Percentiles rank a stretch among this genome's conserved stretches.
Conservation (phyloP, 1,140 invertebrate species). For the Adoxophyes honmai region DNA sequence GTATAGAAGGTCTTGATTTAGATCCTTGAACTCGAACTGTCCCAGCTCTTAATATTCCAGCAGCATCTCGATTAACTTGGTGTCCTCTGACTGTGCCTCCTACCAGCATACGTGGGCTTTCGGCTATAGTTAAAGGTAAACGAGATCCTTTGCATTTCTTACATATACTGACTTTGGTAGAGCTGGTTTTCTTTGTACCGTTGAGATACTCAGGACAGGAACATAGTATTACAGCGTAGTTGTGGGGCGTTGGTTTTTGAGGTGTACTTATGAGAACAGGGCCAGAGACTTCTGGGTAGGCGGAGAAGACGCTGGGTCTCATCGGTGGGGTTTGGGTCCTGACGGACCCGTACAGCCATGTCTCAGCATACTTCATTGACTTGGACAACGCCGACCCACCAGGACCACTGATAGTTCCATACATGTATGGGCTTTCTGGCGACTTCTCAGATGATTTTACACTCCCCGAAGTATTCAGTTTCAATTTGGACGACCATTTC, state of each 20-base stretch:
- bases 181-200: conserved; percentile 82
- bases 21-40: conserved; percentile 79
- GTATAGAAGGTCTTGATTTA: conserved; percentile 80
- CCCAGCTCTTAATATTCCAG: conserved; percentile 75
- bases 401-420: conserved; percentile 68
- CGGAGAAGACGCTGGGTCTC: conserved; percentile 70
- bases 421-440: conserved; percentile 66
- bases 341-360: conserved; percentile 88
- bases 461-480: conserved; percentile 65
- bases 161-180: conserved; percentile 84
- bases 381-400: conserved; percentile 82
- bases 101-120: conserved; percentile 73
- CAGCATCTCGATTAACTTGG: conserved; percentile 54
- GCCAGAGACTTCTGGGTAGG: conserved; percentile 77
- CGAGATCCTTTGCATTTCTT: conserved; percentile 89
- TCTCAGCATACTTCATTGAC: conserved; percentile 90
- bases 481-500: conserved; percentile 72
- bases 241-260: conserved; percentile 74
- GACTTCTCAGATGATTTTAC: conserved; percentile 67
- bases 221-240: conserved; percentile 84
- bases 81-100: conserved; percentile 79
- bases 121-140: conserved; percentile 78
- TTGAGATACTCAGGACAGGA: conserved; percentile 86
- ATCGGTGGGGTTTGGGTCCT: conserved; percentile 79
- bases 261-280: conserved; percentile 75